A percentile compares a stretch with the other conserved stretches of the same genome.
Conservation (phyloP, 2,113 vertebrate genomes). For the Arenaria interpres region DNA sequence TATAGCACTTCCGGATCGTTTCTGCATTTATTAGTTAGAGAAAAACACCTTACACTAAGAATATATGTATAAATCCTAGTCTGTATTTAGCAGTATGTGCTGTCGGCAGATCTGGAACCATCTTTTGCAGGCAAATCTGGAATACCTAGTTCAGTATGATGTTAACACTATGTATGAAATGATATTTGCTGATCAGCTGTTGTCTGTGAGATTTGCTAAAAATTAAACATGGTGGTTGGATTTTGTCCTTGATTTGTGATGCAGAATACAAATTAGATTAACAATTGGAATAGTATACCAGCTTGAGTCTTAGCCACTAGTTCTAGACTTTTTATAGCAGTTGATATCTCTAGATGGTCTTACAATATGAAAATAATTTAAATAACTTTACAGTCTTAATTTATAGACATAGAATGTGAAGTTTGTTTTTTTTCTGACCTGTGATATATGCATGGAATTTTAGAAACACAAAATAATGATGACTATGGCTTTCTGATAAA, state of each 20-base stretch:
- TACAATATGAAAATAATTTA: not conserved
- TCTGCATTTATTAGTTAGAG: not conserved
- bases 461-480: not conserved
- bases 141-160: not conserved
- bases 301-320: not conserved
- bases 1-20: not conserved
- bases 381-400: not conserved
- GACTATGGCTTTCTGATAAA: not conserved
- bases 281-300: not conserved
- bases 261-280: not conserved
- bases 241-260: not conserved
- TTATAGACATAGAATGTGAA: not conserved
- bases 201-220: not conserved
- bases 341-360: not conserved
- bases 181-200: not conserved
- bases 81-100: not conserved
- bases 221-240: not conserved
- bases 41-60: not conserved
- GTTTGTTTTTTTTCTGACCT: not conserved
- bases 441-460: not conserved
- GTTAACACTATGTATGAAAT: not conserved
- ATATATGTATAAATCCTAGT: not conserved
- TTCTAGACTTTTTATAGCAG: not conserved
- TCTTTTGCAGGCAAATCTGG: not conserved
- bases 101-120: not conserved